Evolutionary conservation across 2,888 invertebrate species (phyloP).

Genomic region (Cataglyphis cursor): DNA sequence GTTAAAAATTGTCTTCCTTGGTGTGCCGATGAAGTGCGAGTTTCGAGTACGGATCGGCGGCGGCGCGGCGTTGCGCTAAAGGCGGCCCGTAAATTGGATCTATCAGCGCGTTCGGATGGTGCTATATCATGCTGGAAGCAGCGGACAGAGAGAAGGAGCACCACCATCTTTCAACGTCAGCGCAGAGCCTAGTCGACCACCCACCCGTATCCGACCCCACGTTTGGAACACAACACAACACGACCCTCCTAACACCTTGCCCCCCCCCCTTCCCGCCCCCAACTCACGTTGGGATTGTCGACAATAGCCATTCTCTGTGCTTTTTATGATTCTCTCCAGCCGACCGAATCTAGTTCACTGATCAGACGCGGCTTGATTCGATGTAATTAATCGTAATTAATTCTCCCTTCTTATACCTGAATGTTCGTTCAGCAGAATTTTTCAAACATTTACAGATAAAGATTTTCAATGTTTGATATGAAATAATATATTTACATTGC

Average conservation of each 20-base stretch:
- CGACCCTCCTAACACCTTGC: slow-evolving; percentile 70
- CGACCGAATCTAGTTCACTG: slow-evolving; percentile 77
- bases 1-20: slow-evolving; percentile 78
- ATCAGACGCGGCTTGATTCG: slow-evolving; percentile 80
- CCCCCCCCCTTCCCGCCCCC: too few species aligned
- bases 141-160: slow-evolving; percentile 83
- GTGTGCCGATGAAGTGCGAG: slow-evolving; percentile 59
- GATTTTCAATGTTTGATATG: neutral
- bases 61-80: slow-evolving; percentile 67
- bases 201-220: slow-evolving; percentile 50
- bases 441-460: neutral
- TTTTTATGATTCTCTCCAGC: slow-evolving; percentile 76
- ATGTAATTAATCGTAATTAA: slow-evolving; percentile 80
- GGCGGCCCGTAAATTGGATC: slow-evolving; percentile 86
- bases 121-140: slow-evolving; percentile 85
- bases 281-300: slow-evolving; percentile 67
- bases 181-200: slow-evolving; percentile 75
- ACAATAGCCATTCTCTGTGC: slow-evolving; percentile 76
- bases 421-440: neutral
- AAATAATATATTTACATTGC: neutral
- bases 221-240: slow-evolving; percentile 70
- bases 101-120: slow-evolving; percentile 85
- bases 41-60: slow-evolving; percentile 38
- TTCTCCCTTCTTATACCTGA: neutral
- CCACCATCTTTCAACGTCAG: slow-evolving; percentile 86